A percentile compares a stretch with the other conserved stretches of the same genome.
Conservation (phyloP, 1,140 invertebrate species). For the Whitmania pigra region DNA sequence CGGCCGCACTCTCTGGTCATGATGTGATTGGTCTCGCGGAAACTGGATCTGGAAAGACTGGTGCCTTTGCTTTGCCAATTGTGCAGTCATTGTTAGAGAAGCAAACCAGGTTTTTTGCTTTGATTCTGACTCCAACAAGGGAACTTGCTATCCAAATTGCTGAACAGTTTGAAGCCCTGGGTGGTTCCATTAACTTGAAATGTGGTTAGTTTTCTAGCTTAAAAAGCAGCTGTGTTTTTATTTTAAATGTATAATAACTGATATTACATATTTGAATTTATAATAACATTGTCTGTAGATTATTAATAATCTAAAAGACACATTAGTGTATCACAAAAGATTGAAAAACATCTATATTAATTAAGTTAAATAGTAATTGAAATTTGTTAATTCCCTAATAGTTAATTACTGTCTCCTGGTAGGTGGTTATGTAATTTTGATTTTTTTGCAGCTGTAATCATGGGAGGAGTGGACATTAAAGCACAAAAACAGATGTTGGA, state of each 20-base stretch:
- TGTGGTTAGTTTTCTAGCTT: constrained; percentile 53
- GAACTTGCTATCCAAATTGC: constrained; percentile 93
- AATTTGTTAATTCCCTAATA: no score
- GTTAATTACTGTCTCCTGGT: no score
- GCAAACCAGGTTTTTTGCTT: constrained; percentile 55
- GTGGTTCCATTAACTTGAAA: constrained; percentile 73
- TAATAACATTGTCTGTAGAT: neutral
- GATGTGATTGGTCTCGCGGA: constrained; percentile 93
- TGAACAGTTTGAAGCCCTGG: constrained; percentile 72
- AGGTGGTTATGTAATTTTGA: no score
- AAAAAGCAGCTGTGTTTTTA: neutral
- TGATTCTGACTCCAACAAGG: constrained; percentile 87
- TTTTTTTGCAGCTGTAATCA: constrained; percentile 60
- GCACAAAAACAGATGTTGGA: constrained; percentile 74
- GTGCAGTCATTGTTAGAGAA: constrained; percentile 69
- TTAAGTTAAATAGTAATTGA: no score
- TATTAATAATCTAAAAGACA: neutral
- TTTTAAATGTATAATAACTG: neutral
- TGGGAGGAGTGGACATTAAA: constrained; percentile 96
- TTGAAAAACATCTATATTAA: no score
- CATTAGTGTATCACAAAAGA: no score
- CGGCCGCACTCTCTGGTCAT: constrained; percentile 66
- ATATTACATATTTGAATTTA: neutral
- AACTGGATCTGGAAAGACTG: constrained; percentile 96
- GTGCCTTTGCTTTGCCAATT: constrained; percentile 89